phyloP scores from a whole-genome alignment of 1,140 invertebrate species.

The Papilio glaucus region DNA sequence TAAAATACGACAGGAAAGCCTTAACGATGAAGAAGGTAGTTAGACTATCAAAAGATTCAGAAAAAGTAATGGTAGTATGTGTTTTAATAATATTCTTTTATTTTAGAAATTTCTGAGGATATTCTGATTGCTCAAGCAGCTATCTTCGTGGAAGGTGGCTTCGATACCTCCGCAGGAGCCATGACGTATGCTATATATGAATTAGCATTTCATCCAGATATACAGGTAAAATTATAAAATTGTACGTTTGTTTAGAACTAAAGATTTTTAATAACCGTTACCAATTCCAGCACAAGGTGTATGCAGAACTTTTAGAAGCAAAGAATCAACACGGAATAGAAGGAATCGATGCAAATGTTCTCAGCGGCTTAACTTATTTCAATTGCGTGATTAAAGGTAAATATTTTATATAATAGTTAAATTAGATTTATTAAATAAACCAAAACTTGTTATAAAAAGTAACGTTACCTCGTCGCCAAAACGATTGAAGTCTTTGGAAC shows the following conservation, averaged over 20 bases:
- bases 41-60: too few relatives aligned
- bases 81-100: too few relatives aligned
- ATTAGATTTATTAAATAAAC: too few relatives aligned
- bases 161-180: slow-evolving; percentile 47
- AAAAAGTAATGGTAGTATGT: too few relatives aligned
- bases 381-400: slow-evolving; percentile 53
- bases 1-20: slow-evolving; percentile 44
- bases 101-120: slow-evolving; percentile 53
- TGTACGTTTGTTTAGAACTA: not conserved
- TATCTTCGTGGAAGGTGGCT: slow-evolving; percentile 56
- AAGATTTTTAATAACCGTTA: slow-evolving; percentile 44
- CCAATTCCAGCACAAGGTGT: slow-evolving; percentile 52
- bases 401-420: too few relatives aligned
- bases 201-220: slow-evolving; percentile 48
- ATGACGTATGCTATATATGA: slow-evolving; percentile 48
- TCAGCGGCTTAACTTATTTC: slow-evolving; percentile 45
- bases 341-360: slow-evolving; percentile 39
- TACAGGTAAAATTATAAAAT: slow-evolving; percentile 49
- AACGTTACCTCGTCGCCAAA: too few relatives aligned
- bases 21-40: slow-evolving; percentile 41
- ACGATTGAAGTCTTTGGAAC: too few relatives aligned
- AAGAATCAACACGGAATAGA: slow-evolving; percentile 39
- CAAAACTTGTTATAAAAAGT: too few relatives aligned
- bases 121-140: slow-evolving; percentile 55
- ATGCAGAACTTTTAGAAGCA: slow-evolving; percentile 33